These are phyloP conservation scores for Scolopax rusticola DNA, from an alignment of 2,797 vertebrate species.

Conservation along the genomic window DNA sequence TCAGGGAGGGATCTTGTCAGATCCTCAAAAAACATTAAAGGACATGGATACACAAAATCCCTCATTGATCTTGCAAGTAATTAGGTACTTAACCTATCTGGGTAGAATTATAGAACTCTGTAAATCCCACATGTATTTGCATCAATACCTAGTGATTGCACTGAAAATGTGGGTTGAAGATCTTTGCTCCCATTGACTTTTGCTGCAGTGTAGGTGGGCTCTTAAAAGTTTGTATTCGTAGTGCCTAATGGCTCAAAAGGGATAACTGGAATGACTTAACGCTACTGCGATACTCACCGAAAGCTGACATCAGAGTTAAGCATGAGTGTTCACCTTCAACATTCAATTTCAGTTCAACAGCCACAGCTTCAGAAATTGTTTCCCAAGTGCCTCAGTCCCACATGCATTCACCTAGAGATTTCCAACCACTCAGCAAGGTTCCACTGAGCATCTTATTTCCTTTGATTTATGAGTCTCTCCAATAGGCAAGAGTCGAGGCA, in stretches of 20 bases:
- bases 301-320: not conserved
- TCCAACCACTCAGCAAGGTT: not conserved
- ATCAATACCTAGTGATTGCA: not conserved
- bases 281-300: not conserved
- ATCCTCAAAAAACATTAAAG: not conserved
- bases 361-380: not conserved
- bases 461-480: not conserved
- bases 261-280: not conserved
- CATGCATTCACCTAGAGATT: not conserved
- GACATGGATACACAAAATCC: not conserved
- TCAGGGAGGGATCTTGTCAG: not conserved
- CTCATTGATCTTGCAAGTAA: not conserved
- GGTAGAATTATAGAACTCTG: not conserved
- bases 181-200: not conserved
- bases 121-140: not conserved
- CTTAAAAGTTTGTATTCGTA: not conserved
- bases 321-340: not conserved
- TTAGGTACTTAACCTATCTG: not conserved
- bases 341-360: not conserved
- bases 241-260: not conserved
- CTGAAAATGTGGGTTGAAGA: not conserved
- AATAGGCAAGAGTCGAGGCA: not conserved
- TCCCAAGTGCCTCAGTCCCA: not conserved
- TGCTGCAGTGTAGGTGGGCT: not conserved
- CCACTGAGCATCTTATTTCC: not conserved